phyloP scores from a whole-genome alignment of 2,888 invertebrate species.

The Saturnia pavonia region DNA sequence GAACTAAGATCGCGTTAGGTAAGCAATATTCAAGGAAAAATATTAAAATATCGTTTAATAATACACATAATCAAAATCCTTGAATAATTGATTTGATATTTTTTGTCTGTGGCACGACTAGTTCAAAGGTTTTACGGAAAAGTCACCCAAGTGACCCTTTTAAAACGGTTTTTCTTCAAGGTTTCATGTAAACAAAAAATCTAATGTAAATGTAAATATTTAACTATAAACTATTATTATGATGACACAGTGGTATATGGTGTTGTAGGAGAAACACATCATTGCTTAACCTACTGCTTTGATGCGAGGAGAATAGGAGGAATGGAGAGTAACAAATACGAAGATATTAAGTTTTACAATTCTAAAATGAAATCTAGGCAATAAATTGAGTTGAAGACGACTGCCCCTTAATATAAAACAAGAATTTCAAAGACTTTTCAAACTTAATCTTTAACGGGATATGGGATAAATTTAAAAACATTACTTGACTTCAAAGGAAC shows the following conservation, averaged over 20 bases:
- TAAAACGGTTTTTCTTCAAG: neutral
- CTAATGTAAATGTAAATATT: neutral
- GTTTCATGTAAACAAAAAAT: neutral
- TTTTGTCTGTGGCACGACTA: neutral
- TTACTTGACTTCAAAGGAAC: constrained; percentile 10
- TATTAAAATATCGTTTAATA: neutral
- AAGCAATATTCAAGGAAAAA: neutral
- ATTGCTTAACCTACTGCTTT: no score
- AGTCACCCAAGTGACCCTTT: neutral
- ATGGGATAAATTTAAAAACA: neutral
- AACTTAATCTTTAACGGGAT: neutral
- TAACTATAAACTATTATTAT: neutral
- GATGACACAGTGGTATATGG: no score
- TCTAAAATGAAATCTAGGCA: neutral
- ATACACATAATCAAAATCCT: neutral
- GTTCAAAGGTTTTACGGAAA: neutral
- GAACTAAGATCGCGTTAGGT: neutral
- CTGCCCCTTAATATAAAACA: neutral
- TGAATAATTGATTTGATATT: neutral
- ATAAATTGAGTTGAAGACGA: neutral
- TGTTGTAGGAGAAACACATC: no score
- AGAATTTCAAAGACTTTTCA: neutral
- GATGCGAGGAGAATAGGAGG: no score
- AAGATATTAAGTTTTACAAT: neutral
- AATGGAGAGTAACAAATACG: no score